Evolutionary conservation across 2,888 invertebrate species (phyloP).

Genomic region (Sabellastarte sp.): DNA sequence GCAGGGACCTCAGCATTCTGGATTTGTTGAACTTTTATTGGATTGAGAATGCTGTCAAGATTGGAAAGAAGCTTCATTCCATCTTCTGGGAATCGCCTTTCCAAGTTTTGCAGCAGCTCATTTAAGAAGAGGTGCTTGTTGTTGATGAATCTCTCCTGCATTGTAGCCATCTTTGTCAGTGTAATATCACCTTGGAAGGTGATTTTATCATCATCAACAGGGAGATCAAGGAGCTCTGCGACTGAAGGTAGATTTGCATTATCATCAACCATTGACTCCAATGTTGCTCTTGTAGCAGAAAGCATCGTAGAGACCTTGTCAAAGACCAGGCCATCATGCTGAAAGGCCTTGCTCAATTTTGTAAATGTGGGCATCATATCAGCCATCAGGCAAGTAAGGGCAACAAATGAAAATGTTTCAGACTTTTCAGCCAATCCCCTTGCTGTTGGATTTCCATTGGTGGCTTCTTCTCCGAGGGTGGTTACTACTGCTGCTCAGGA

Average conservation of each 20-base stretch:
- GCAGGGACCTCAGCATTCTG: not conserved
- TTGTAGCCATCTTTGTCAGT: too few relatives aligned
- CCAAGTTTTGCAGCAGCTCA: slow-evolving; percentile 1
- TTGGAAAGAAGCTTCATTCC: not conserved
- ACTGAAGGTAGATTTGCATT: not conserved
- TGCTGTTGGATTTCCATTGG: not conserved
- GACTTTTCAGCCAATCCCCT: not conserved
- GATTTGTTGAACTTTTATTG: not conserved
- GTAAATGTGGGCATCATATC: not conserved
- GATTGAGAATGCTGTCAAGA: not conserved
- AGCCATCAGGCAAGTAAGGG: not conserved
- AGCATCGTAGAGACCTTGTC: not conserved
- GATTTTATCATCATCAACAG: not conserved
- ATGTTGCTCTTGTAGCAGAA: not conserved
- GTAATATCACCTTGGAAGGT: too few relatives aligned
- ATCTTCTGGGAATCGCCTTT: not conserved
- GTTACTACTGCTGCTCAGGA: not conserved
- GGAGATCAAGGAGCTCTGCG: not conserved
- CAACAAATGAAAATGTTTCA: not conserved
- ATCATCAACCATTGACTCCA: not conserved
- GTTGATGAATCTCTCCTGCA: too few relatives aligned
- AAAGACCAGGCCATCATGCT: not conserved
- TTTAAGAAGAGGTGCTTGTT: slow-evolving; percentile 3
- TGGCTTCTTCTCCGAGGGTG: not conserved
- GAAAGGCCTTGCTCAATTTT: not conserved